Evolutionary conservation across 1,140 invertebrate species (phyloP).

Genomic region (Temnothorax nylanderi): DNA sequence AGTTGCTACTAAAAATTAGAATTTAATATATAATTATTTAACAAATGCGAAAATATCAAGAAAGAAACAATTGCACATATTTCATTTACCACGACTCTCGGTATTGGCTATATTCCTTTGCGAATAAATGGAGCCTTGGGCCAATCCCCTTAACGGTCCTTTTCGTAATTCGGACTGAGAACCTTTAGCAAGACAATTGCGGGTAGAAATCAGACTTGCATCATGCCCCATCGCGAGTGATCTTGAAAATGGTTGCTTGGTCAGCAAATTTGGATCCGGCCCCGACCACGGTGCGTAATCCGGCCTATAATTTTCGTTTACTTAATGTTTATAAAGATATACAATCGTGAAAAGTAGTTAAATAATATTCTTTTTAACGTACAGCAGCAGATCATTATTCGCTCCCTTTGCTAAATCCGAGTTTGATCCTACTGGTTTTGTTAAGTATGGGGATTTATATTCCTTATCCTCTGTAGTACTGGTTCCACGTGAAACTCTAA

Average conservation of each 20-base stretch:
- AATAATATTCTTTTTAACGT: slow-evolving; percentile 80
- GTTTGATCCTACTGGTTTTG: slow-evolving; percentile 87
- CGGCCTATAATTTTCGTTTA: slow-evolving; percentile 84
- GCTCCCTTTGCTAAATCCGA: slow-evolving; percentile 88
- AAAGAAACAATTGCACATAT: slow-evolving; percentile 81
- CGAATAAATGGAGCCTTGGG: slow-evolving; percentile 90
- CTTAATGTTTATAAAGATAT: slow-evolving; percentile 34
- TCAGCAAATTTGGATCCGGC: slow-evolving; percentile 86
- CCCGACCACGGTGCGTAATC: slow-evolving; percentile 91
- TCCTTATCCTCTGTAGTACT: slow-evolving; percentile 84
- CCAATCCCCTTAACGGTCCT: slow-evolving; percentile 87
- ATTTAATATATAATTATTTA: slow-evolving; percentile 35
- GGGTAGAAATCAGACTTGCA: slow-evolving; percentile 82
- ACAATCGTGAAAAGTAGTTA: not conserved
- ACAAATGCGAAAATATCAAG: slow-evolving; percentile 66
- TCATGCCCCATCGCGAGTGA: slow-evolving; percentile 87
- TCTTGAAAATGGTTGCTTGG: slow-evolving; percentile 80
- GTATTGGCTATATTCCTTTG: slow-evolving; percentile 85
- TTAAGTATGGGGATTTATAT: slow-evolving; percentile 86
- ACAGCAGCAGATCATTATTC: slow-evolving; percentile 89
- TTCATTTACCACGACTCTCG: slow-evolving; percentile 87
- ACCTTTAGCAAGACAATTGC: slow-evolving; percentile 86
- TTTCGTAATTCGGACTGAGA: slow-evolving; percentile 88
- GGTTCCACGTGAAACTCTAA: slow-evolving; percentile 84
- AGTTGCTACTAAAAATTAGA: slow-evolving; percentile 25